A percentile compares a stretch with the other conserved stretches of the same genome.
phyloP scores from a whole-genome alignment of 1,140 invertebrate species.

The Brachionus rubens region DNA sequence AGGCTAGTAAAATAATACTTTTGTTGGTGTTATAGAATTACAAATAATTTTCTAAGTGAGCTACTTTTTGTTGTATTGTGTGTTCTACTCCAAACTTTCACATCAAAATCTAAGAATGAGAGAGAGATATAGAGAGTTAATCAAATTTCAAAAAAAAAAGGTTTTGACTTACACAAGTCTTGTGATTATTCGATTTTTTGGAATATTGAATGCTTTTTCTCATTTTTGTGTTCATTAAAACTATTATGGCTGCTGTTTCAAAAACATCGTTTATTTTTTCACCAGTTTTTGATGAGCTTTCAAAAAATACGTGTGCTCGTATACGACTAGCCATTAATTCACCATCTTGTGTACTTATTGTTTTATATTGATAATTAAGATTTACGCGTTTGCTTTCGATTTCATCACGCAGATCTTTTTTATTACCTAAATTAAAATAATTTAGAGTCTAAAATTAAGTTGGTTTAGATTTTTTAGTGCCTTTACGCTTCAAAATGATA shows the following conservation, averaged over 20 bases:
- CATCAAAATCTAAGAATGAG: slow-evolving; percentile 12
- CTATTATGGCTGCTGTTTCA: slow-evolving; percentile 95
- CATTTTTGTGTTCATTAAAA: slow-evolving; percentile 73
- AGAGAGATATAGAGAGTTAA: too few species aligned
- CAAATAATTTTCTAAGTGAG: too few species aligned
- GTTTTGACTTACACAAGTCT: slow-evolving; percentile 35
- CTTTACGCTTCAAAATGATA: too few species aligned
- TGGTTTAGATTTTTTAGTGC: not conserved
- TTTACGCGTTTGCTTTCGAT: slow-evolving; percentile 88
- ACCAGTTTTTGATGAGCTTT: slow-evolving; percentile 99
- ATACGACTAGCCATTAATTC: slow-evolving; percentile 98
- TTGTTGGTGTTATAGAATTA: not conserved
- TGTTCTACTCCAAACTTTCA: too few species aligned
- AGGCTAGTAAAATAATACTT: too few species aligned
- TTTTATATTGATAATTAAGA: slow-evolving; percentile 99
- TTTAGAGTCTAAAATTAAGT: not conserved
- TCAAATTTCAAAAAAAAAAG: slow-evolving; percentile 2
- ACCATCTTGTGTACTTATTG: slow-evolving; percentile 91
- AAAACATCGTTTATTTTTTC: slow-evolving; percentile 98
- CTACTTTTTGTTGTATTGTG: not conserved
- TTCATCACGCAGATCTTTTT: slow-evolving; percentile 82
- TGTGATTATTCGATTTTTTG: not conserved
- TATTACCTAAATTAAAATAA: slow-evolving; percentile 52
- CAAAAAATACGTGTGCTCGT: slow-evolving; percentile 95
- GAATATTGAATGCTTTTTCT: slow-evolving; percentile 12